Evolutionary conservation across 2,888 invertebrate species (phyloP).

Genomic region (Sminthurinus aureus): DNA sequence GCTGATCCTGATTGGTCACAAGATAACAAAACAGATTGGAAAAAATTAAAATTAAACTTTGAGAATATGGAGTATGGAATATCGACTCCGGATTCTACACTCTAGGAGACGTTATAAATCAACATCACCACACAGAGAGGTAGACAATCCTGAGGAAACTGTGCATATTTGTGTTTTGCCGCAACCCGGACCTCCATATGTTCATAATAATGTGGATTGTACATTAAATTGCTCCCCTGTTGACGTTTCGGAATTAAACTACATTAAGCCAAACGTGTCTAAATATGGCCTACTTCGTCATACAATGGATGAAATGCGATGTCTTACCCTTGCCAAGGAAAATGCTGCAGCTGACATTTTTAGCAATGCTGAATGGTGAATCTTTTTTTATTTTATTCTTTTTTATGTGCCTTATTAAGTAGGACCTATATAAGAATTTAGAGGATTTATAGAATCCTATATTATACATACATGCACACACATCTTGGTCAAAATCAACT

Average conservation of each 20-base stretch:
- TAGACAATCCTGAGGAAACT: too few species aligned
- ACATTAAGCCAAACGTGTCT: conserved; percentile 57
- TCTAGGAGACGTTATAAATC: too few species aligned
- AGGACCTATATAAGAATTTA: too few species aligned
- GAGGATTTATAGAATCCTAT: too few species aligned
- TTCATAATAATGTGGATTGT: conserved; percentile 58
- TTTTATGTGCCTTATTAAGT: background rate
- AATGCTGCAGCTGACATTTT: conserved; percentile 56
- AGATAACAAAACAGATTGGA: too few species aligned
- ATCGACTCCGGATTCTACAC: too few species aligned
- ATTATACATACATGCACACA: too few species aligned
- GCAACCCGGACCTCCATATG: conserved; percentile 54
- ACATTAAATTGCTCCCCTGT: conserved; percentile 58
- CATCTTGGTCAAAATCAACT: too few species aligned
- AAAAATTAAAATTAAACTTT: too few species aligned
- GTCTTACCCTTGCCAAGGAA: conserved; percentile 55
- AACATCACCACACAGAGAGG: too few species aligned
- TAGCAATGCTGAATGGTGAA: conserved; percentile 56
- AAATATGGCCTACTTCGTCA: conserved; percentile 57
- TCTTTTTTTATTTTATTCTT: conserved; percentile 6
- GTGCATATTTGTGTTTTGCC: conserved; percentile 49
- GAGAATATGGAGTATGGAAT: too few species aligned
- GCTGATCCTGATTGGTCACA: too few species aligned
- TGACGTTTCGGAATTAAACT: conserved; percentile 52
- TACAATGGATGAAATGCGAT: conserved; percentile 58